phyloP scores from a whole-genome alignment of 1,140 invertebrate species.

The Lepidurus apus region DNA sequence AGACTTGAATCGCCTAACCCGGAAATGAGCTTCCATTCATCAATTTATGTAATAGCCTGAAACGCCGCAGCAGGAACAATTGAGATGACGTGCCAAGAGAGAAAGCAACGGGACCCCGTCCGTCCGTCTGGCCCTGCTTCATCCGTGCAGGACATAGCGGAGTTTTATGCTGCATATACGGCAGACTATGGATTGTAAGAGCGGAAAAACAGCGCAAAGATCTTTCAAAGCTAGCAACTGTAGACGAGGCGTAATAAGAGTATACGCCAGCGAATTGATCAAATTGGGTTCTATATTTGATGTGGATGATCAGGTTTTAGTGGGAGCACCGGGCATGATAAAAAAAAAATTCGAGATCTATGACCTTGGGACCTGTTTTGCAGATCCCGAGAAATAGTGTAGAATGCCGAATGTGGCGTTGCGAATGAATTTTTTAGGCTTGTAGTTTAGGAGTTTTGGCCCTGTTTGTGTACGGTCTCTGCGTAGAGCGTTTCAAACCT shows the following conservation, averaged over 20 bases:
- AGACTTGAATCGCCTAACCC: neutral
- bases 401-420: neutral
- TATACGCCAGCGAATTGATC: no score
- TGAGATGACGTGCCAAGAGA: constrained; percentile 17
- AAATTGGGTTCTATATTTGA: neutral
- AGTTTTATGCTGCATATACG: neutral
- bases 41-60: neutral
- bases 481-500: no score
- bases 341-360: neutral
- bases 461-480: no score
- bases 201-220: neutral
- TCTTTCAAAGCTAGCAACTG: no score
- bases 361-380: neutral
- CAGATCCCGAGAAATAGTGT: neutral
- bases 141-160: neutral
- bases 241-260: no score
- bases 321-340: neutral
- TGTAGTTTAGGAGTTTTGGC: no score
- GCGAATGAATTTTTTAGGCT: neutral
- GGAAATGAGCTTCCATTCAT: constrained; percentile 21
- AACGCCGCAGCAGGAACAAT: constrained; percentile 6
- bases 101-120: constrained; percentile 15
- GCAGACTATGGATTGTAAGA: neutral
- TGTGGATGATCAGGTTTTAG: neutral
- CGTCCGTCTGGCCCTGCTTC: neutral